These are phyloP conservation scores for Plagodis dolabraria DNA, from an alignment of 2,888 invertebrate genomes.

Conservation along the genomic window DNA sequence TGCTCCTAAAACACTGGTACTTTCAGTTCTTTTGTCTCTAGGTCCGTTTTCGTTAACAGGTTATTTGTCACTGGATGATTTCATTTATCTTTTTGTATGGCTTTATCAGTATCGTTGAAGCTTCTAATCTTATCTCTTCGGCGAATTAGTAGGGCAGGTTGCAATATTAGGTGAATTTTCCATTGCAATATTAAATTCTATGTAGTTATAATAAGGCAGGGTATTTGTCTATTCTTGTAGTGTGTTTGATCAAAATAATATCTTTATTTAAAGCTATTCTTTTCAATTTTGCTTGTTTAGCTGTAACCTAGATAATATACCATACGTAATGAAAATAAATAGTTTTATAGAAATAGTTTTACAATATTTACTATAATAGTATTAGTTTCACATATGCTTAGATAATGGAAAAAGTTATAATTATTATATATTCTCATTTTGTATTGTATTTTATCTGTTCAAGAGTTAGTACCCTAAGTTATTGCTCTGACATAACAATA, in stretches of 20 bases:
- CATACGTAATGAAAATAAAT: slow-evolving; percentile 2
- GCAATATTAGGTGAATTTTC: slow-evolving; percentile 43
- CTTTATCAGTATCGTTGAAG: slow-evolving; percentile 65
- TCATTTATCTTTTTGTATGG: slow-evolving; percentile 61
- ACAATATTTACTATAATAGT: no score
- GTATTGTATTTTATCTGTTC: no score
- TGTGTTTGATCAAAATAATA: slow-evolving; percentile 35
- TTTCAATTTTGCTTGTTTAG: slow-evolving; percentile 41
- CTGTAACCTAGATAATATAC: slow-evolving; percentile 28
- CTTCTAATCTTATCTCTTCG: slow-evolving; percentile 74
- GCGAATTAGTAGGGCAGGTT: slow-evolving; percentile 79
- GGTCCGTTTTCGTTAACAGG: slow-evolving; percentile 64
- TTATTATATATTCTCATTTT: no score
- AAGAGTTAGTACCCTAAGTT: no score
- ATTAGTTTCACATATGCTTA: no score
- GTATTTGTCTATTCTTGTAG: slow-evolving; percentile 22
- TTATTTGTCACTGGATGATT: slow-evolving; percentile 68
- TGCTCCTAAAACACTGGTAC: slow-evolving; percentile 35
- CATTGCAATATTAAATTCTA: slow-evolving; percentile 37
- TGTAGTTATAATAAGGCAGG: slow-evolving; percentile 25
- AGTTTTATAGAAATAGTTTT: background rate
- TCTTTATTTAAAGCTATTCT: slow-evolving; percentile 41
- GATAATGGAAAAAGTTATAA: no score
- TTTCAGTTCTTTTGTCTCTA: slow-evolving; percentile 54
- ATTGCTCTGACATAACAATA: no score